Percentiles rank a stretch among this genome's conserved stretches.
phyloP scores from a whole-genome alignment of 2,797 vertebrate genomes.

The Lepus oiostolus region DNA sequence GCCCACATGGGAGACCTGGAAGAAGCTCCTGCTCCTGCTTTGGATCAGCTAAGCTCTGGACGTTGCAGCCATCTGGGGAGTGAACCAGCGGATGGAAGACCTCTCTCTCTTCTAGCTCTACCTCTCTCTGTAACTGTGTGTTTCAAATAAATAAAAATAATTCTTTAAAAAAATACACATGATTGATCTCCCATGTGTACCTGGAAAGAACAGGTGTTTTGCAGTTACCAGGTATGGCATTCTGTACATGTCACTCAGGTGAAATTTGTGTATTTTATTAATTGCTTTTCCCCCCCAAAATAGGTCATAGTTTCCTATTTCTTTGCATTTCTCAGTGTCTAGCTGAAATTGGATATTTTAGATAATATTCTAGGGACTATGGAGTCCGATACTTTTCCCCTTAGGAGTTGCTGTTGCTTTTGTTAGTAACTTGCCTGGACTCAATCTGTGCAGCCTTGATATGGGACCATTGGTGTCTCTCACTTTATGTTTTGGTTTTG shows the following conservation, averaged over 20 bases:
- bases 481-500: background rate
- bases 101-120: too few species aligned
- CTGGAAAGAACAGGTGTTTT: background rate
- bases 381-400: background rate
- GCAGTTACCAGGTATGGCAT: background rate
- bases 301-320: constrained; percentile 19
- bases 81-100: too few species aligned
- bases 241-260: background rate
- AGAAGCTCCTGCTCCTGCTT: too few species aligned
- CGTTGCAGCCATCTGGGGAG: too few species aligned
- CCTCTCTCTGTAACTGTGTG: too few species aligned
- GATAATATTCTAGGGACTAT: constrained; percentile 13
- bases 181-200: background rate
- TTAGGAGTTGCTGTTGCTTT: background rate
- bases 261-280: background rate
- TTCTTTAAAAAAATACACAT: too few species aligned
- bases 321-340: constrained; percentile 34
- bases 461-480: background rate
- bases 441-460: background rate
- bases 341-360: background rate
- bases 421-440: background rate
- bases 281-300: background rate
- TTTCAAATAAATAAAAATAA: too few species aligned
- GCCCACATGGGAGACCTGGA: too few species aligned
- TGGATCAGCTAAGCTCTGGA: too few species aligned